A percentile compares a stretch with the other conserved stretches of the same genome.
These are phyloP conservation scores for Trachops cirrhosus DNA, from an alignment of 2,797 vertebrate genomes.

Conservation along the genomic window DNA sequence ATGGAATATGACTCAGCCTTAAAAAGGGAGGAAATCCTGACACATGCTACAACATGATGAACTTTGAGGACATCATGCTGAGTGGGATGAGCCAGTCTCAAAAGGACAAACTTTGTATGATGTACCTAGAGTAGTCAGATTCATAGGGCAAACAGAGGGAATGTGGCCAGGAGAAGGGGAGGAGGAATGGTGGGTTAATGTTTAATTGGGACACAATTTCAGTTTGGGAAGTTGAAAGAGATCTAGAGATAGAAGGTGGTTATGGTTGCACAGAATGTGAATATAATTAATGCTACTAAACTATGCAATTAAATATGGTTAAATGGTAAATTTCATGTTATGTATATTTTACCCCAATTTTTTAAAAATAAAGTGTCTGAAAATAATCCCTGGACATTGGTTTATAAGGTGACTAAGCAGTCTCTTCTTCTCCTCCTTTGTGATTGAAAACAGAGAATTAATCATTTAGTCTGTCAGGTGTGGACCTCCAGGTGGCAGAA, in stretches of 20 bases:
- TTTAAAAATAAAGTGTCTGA: neutral
- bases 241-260: rapidly evolving
- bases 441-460: neutral
- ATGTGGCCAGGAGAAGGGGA: rapidly evolving
- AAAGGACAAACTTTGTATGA: neutral
- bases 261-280: rapidly evolving
- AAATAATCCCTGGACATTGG: neutral
- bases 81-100: neutral
- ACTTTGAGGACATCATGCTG: neutral
- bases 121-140: neutral
- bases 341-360: neutral
- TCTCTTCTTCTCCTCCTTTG: neutral
- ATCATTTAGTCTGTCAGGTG: neutral
- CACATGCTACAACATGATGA: too few species aligned
- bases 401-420: neutral
- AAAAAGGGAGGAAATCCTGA: neutral
- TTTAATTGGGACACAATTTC: neutral
- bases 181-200: neutral
- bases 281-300: neutral
- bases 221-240: neutral
- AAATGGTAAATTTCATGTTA: neutral
- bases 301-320: neutral
- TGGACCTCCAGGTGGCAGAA: neutral
- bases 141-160: neutral
- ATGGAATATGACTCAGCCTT: neutral